Evolutionary conservation across 2,113 vertebrate species (phyloP), one percentile per base, ranked within the genome.

Genomic region (Octodon degus): DNA sequence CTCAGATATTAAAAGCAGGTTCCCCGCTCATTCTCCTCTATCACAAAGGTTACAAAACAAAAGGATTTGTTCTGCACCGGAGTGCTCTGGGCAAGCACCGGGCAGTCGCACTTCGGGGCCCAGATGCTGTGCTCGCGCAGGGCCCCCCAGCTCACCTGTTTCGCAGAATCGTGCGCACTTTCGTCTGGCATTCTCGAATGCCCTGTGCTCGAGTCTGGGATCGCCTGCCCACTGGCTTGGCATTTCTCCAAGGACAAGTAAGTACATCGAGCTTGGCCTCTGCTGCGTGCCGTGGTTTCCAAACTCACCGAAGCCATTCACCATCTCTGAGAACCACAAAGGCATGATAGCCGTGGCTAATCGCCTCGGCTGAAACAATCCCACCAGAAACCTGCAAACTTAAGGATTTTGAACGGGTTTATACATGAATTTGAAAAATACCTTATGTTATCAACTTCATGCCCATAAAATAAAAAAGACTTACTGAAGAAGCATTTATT

Each of bases 111-210:
- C 96, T 98, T 97, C 97, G 97, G 95, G 97, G 95, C 96, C 97
- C 98, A 99, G 98, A 98, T 98, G 98, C 98, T 98, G 93, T 97
- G 97, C 72, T 98, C 97, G 89, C 97, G 79, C n/a, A 92, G 97
- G 95, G 80, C 97, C 96, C 98, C 98, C 98, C 98, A 97, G 97
- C 97, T 98, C 98, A 99, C 98, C 98, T 99, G 98, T 98, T 98
- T 97, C 86, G 89, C 96, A 97, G 93, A 96, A 92, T 98, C 86
- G n/a, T 34, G 93, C 95, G 92, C 96, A 93, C 90, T 97, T 97
- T 95, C 93, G 96, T 95, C 97, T 98, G 98, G 97, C 98, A 98
- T 98, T 98, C 98, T 97, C 14, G 93, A 72, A 27, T 97, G 95
- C 96, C 83, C 97, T 74, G 58, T 93, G 95, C 89, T 95, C 83